phyloP scores from a whole-genome alignment of 1,140 invertebrate species.

The Drosophila pallidifrons region DNA sequence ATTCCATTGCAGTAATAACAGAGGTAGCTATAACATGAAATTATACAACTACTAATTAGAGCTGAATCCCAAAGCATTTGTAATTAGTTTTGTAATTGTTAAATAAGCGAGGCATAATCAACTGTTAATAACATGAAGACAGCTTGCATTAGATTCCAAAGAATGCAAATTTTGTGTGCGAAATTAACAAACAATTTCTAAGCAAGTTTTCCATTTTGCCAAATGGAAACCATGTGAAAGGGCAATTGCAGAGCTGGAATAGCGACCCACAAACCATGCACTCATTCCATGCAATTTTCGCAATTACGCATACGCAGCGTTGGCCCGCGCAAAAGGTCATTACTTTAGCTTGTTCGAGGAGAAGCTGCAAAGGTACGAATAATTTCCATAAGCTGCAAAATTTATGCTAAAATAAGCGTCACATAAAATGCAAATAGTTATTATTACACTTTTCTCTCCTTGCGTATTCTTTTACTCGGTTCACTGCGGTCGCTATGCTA shows the following conservation, averaged over 20 bases:
- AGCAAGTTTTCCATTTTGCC: constrained; percentile 33
- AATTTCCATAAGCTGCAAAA: constrained; percentile 79
- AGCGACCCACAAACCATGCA: background rate
- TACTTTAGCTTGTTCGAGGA: constrained; percentile 64
- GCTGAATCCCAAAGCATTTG: background rate
- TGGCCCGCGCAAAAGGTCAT: constrained; percentile 66
- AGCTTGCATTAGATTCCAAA: constrained; percentile 18
- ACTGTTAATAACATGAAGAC: constrained; percentile 19
- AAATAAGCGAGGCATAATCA: constrained; percentile 21
- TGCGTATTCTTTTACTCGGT: constrained; percentile 4
- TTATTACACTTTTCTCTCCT: constrained; percentile 73
- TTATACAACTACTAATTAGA: constrained; percentile 5
- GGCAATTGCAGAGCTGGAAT: constrained; percentile 16
- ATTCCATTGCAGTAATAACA: background rate
- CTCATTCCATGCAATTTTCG: constrained; percentile 57
- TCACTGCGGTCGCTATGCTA: background rate
- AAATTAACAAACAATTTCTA: constrained; percentile 39
- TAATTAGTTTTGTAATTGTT: constrained; percentile 39
- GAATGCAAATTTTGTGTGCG: constrained; percentile 34
- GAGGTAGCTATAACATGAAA: background rate
- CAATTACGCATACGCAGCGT: constrained; percentile 78
- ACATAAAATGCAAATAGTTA: constrained; percentile 83
- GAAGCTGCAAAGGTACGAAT: constrained; percentile 48
- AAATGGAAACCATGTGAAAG: constrained; percentile 38
- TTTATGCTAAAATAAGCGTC: constrained; percentile 82